These are phyloP conservation scores for Buathra laborator DNA, from an alignment of 2,888 invertebrate genomes.

Conservation along the genomic window DNA sequence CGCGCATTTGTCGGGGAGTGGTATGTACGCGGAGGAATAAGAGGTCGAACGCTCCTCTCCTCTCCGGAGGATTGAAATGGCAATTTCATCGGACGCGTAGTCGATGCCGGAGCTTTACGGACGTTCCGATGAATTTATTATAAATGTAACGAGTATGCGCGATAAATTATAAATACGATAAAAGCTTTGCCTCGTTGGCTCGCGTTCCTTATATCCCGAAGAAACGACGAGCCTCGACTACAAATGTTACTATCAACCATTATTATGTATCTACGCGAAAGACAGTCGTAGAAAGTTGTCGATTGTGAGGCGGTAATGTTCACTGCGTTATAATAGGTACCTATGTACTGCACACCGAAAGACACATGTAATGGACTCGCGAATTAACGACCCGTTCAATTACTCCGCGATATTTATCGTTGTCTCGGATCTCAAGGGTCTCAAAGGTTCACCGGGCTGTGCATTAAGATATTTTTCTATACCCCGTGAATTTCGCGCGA, in stretches of 20 bases:
- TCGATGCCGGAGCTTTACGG: conserved; percentile 11
- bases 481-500: conserved; percentile 11
- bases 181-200: conserved; percentile 17
- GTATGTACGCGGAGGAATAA: neutral
- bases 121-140: conserved; percentile 27
- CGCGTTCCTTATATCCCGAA: conserved; percentile 36
- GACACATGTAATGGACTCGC: no score
- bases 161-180: conserved; percentile 20
- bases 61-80: neutral
- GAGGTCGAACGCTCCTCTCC: neutral
- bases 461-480: neutral
- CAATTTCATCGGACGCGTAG: conserved; percentile 9
- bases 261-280: conserved; percentile 18
- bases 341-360: no score
- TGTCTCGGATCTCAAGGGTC: neutral
- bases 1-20: neutral
- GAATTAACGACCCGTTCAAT: no score
- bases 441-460: neutral
- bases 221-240: conserved; percentile 49
- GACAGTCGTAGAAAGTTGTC: conserved; percentile 48
- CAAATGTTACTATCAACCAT: conserved; percentile 42
- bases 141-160: conserved; percentile 8
- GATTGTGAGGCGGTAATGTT: conserved; percentile 6
- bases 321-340: neutral
- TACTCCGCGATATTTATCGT: no score